Base-by-base conservation (phyloP, 2,797 vertebrate species). In the Rhadinocentrus ornatus region DNA sequence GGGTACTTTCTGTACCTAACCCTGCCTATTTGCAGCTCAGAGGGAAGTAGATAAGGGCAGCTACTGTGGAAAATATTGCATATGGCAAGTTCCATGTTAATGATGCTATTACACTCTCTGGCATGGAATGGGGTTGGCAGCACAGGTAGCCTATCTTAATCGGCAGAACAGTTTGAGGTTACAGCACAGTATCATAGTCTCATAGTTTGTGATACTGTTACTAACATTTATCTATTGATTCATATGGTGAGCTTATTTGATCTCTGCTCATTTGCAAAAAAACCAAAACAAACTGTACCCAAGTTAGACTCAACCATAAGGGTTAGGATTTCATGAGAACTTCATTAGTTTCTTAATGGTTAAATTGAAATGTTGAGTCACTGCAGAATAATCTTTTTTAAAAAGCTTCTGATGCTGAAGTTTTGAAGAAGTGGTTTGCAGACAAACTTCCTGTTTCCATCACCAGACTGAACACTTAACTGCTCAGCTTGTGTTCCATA, bases 381-480 rank as follows among this genome's bases (percentile, higher is more conserved):
- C 11, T n/a, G 53, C 12, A 69, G 32, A 53, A 70, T 48, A 37
- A 15, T 44, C 22, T 44, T 62, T n/a, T 22, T 6, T 37, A 29
- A 22, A 66, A 70, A 62, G 6, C 15, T 62, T 69, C 76, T 74
- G 64, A 71, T 24, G 69, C 18, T 67, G 12, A 59, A 37, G 39
- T 76, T n/a, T 69, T 80, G 37, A 69, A 75, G 59, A 76, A 80
- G 77, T 64, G 56, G 41, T 77, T 82, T 74, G 12, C 58, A 60
- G 34, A 71, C 4, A 1, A 35, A 29, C 48, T 81, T 85, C 76
- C 73, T 81, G 66, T 83, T 73, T 68, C 4, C 29, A 54, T 57
- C 35, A 31, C 37, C 3, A 27, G 55, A 68, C 41, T 34, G 6
- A 56, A 55, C 56, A 26, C 24, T 59, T 32, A 37, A 31, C 53